Evolutionary conservation across 2,797 vertebrate genomes (phyloP).

Genomic region (Dipus sagitta): DNA sequence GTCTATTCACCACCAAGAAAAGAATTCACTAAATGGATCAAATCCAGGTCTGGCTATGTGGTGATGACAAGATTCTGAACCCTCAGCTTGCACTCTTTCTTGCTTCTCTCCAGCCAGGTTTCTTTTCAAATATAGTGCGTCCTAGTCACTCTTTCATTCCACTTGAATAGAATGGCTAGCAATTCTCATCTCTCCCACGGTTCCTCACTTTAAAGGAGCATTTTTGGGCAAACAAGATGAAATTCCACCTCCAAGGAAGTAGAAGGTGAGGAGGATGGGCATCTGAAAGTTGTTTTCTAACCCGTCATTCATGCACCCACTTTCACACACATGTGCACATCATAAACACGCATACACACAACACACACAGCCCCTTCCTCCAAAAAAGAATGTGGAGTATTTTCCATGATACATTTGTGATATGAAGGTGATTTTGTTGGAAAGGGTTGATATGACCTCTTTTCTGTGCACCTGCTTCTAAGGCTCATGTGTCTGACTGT

Average conservation of each 20-base stretch:
- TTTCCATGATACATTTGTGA: background rate
- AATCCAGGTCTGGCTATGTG: slow-evolving; percentile 65
- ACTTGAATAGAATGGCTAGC: background rate
- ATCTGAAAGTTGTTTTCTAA: background rate
- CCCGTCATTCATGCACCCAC: too few relatives aligned
- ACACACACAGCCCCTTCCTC: too few relatives aligned
- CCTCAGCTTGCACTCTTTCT: slow-evolving; percentile 8
- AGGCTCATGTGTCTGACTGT: background rate
- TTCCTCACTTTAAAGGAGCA: background rate
- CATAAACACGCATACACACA: too few relatives aligned
- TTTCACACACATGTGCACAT: too few relatives aligned
- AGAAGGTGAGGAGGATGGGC: too few relatives aligned
- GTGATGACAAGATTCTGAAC: slow-evolving; percentile 76
- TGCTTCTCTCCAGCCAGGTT: background rate
- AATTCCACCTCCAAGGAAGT: too few relatives aligned
- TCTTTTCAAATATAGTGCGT: background rate
- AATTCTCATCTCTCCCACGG: background rate
- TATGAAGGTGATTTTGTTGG: background rate
- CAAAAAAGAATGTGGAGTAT: too few relatives aligned
- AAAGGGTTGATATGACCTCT: background rate
- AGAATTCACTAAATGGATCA: slow-evolving; percentile 71
- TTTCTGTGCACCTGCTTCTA: background rate
- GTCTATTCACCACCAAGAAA: slow-evolving; percentile 64
- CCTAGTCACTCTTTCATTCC: background rate
- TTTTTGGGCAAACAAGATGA: too few relatives aligned